Conservation (phyloP, 2,888 invertebrate genomes). For the Saturnia pavonia region DNA sequence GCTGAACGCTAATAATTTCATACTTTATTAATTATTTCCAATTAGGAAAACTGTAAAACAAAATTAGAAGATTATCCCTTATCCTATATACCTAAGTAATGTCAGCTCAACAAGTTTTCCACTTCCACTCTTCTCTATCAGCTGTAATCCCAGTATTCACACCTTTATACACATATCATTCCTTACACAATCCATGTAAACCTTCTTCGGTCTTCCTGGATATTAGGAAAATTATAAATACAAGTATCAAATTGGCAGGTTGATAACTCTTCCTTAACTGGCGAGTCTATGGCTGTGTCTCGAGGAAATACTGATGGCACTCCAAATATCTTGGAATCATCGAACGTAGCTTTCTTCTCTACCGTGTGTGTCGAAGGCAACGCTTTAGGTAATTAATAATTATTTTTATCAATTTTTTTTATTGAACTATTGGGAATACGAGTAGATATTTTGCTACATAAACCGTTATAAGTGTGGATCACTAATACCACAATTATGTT, state of each 20-base stretch:
- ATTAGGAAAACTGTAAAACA: too few species aligned
- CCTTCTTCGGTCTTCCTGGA: too few species aligned
- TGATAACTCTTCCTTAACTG: slow-evolving; percentile 96
- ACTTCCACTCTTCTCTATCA: too few species aligned
- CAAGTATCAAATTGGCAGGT: slow-evolving; percentile 72
- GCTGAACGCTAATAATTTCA: too few species aligned
- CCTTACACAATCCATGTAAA: too few species aligned
- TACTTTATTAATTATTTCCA: too few species aligned
- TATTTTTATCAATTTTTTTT: background rate
- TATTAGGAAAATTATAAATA: background rate
- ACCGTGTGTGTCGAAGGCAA: slow-evolving; percentile 96
- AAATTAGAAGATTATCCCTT: too few species aligned
- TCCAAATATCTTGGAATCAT: slow-evolving; percentile 95
- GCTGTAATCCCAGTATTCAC: too few species aligned
- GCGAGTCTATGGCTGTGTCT: slow-evolving; percentile 94
- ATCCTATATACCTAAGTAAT: too few species aligned
- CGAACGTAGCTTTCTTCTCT: slow-evolving; percentile 96
- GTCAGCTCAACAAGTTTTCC: too few species aligned
- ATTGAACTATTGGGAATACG: background rate
- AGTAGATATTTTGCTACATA: background rate
- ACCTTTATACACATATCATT: too few species aligned
- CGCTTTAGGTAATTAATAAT: slow-evolving; percentile 84
- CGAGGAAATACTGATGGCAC: slow-evolving; percentile 93
- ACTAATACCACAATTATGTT: background rate
- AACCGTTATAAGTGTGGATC: background rate